Evolutionary conservation across 2,888 invertebrate genomes (phyloP).

Genomic region (Tenthredo distinguenda): DNA sequence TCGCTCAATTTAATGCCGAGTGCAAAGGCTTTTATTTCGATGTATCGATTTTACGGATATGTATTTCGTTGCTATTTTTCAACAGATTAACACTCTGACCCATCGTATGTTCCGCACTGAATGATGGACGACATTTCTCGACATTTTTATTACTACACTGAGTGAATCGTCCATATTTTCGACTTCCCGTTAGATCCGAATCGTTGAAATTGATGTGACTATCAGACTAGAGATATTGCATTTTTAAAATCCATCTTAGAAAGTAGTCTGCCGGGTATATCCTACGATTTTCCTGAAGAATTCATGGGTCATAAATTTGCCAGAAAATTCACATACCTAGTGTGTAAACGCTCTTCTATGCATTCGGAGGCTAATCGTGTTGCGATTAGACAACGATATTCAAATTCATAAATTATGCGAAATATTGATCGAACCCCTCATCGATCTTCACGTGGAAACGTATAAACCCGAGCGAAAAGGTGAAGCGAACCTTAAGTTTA

Average conservation of each 20-base stretch:
- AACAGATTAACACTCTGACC: neutral
- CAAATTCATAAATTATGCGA: neutral
- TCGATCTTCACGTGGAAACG: neutral
- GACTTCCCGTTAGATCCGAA: neutral
- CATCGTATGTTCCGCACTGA: neutral
- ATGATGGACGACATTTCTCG: neutral
- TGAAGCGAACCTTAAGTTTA: neutral
- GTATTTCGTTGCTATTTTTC: neutral
- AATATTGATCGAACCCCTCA: neutral
- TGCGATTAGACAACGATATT: neutral
- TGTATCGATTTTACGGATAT: neutral
- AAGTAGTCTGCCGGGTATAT: neutral
- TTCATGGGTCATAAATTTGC: neutral
- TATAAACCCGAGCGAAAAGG: neutral
- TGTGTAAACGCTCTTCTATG: neutral
- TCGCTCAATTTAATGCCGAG: constrained; percentile 2
- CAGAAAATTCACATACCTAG: neutral
- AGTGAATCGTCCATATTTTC: neutral
- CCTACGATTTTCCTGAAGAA: neutral
- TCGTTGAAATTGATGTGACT: constrained; percentile 22
- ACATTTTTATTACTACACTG: neutral
- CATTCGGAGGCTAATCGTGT: neutral
- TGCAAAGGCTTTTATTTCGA: neutral
- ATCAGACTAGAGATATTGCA: constrained; percentile 16
- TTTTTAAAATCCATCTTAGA: constrained; percentile 41